Base-by-base conservation (phyloP, 92 coral and sea anemone species). In the Montipora capitata region DNA sequence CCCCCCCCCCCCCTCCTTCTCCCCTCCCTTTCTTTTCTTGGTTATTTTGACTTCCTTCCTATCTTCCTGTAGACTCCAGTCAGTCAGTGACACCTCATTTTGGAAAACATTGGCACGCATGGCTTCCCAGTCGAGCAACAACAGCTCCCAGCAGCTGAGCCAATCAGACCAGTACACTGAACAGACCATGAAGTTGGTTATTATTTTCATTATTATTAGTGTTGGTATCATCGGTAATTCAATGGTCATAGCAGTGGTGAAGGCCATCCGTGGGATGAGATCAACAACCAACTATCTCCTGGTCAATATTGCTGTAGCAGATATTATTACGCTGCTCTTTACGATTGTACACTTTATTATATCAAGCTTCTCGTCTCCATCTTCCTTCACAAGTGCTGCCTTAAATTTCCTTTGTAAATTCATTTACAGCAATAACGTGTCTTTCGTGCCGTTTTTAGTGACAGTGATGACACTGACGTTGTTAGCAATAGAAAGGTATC, bases 401-500 rank as follows among this genome's bases (percentile, higher is more conserved):
- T 17, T 5, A 4, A 44, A 52, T 20, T 83, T 83, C 4, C 61
- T 72, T 42, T 82, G 87, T 62, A 72, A 71, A 45, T 71, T 72
- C n/a, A 35, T 82, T 42, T 12, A 17, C 45, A 58, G 10, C 8
- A 72, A 72, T 54, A 17, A 2, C 58, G 59, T 83, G 17, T 4
- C 64, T 39, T 6, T 72, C 0, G 87, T 72, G 27, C 61, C 87
- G 17, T 56, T 93, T n/a, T 75, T 90, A 10, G 96, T 91, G 43
- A 90, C 98, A 18, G 78, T 89, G 10, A 85, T 90, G 85, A 93
- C 98, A 17, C 79, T 95, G 9, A 88, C 96, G 4, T 52, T 90
- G n/a, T 81, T 95, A 0, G 89, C 98, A 1, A 68, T 95, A n/a
- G 96, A 95, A 78, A 86, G 98, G 41, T 93, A 93, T 88, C 85